A percentile compares a stretch with the other conserved stretches of the same genome.
phyloP scores from a whole-genome alignment of 2,888 invertebrate species.

The Synergus japonicus region DNA sequence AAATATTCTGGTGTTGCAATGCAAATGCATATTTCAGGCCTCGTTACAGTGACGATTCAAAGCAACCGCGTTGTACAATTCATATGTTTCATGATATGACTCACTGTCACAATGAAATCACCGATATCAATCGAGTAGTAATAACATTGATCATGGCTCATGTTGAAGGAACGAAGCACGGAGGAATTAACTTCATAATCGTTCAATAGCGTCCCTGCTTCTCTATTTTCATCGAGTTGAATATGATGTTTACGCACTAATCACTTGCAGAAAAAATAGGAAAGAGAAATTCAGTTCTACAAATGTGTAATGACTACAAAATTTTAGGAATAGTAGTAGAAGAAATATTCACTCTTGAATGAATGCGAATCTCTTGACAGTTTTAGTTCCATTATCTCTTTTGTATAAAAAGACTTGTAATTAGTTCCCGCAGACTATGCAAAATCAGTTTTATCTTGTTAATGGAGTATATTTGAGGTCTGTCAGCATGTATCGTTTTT shows the following conservation, averaged over 20 bases:
- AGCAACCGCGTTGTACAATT: background rate
- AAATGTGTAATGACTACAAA: no score
- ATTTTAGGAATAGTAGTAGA: no score
- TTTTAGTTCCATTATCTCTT: background rate
- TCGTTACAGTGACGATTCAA: background rate
- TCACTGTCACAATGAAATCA: constrained; percentile 63
- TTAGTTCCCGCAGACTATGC: background rate
- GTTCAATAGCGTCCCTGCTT: background rate
- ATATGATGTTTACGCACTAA: background rate
- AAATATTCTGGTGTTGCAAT: background rate
- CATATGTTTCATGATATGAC: constrained; percentile 55
- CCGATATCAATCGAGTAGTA: constrained; percentile 56
- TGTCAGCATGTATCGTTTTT: constrained; percentile 42
- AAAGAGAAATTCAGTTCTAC: no score
- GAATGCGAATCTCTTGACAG: no score
- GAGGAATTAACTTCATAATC: constrained; percentile 32
- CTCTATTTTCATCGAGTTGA: constrained; percentile 26
- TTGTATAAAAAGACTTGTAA: background rate
- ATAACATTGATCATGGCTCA: constrained; percentile 11
- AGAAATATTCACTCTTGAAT: no score
- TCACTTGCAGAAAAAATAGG: no score
- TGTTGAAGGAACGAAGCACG: constrained; percentile 12
- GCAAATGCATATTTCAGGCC: background rate
- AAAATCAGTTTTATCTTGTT: constrained; percentile 10
- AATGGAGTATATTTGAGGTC: constrained; percentile 3